Percentiles rank a stretch among this genome's conserved stretches.
phyloP scores from a whole-genome alignment of 92 coral and sea anemone species.

The Bergia sp. region DNA sequence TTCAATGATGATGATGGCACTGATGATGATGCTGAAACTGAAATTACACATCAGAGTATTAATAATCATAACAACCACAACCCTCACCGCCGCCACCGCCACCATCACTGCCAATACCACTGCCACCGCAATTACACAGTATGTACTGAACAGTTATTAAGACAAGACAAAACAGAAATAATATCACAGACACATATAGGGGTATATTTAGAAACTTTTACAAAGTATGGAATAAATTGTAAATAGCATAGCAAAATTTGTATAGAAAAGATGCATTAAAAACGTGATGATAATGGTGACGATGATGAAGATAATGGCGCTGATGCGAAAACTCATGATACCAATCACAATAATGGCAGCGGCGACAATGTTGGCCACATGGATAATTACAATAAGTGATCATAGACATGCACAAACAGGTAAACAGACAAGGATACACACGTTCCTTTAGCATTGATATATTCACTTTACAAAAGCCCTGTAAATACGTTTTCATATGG shows the following conservation, averaged over 20 bases:
- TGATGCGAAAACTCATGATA: slow-evolving; percentile 17
- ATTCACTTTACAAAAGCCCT: slow-evolving; percentile 17
- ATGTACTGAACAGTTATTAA: slow-evolving; percentile 12
- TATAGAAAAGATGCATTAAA: slow-evolving; percentile 11
- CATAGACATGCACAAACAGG: slow-evolving; percentile 19
- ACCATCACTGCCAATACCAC: slow-evolving; percentile 15
- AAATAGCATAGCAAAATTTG: slow-evolving; percentile 12
- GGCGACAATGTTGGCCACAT: slow-evolving; percentile 17
- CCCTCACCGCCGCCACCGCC: slow-evolving; percentile 1
- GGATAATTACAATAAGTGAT: slow-evolving; percentile 15
- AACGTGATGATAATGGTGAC: slow-evolving; percentile 19
- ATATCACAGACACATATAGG: slow-evolving; percentile 14
- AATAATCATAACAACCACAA: not conserved
- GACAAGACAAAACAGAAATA: slow-evolving; percentile 17
- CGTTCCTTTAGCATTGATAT: slow-evolving; percentile 17
- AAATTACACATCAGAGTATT: slow-evolving; percentile 8
- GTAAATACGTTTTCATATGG: slow-evolving; percentile 7
- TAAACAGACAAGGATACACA: slow-evolving; percentile 17
- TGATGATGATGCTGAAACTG: slow-evolving; percentile 2
- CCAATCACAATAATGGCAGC: slow-evolving; percentile 15
- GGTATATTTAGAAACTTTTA: slow-evolving; percentile 7
- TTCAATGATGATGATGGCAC: slow-evolving; percentile 14
- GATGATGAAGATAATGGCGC: slow-evolving; percentile 19
- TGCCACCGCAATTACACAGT: slow-evolving; percentile 16
- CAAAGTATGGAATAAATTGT: slow-evolving; percentile 15